A percentile compares a stretch with the other conserved stretches of the same genome.
phyloP scores from a whole-genome alignment of 2,113 vertebrate genomes.

The Gasterosteus nipponicus region DNA sequence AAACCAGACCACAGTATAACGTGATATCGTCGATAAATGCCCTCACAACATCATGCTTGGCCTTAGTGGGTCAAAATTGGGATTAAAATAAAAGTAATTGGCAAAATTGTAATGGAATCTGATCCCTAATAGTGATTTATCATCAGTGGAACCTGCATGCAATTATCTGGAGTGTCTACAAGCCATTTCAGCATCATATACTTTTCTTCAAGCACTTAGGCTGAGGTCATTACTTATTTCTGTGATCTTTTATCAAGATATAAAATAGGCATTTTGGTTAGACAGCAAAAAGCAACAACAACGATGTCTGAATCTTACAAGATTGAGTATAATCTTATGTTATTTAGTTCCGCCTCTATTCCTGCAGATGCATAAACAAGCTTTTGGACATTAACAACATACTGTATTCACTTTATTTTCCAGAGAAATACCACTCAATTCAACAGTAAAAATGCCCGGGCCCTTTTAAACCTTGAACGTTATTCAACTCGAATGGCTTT shows the following conservation, averaged over 20 bases:
- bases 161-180: conserved; percentile 61
- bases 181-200: conserved; percentile 47
- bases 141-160: conserved; percentile 49
- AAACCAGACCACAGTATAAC: background rate
- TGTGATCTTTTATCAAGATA: conserved; percentile 6
- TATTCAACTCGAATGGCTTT: background rate
- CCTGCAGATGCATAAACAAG: background rate
- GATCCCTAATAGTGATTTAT: conserved; percentile 47
- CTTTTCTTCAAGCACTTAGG: conserved; percentile 36
- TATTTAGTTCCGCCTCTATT: background rate
- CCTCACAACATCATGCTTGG: background rate
- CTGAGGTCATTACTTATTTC: conserved; percentile 28
- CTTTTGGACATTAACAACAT: conserved; percentile 20
- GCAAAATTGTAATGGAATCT: conserved; percentile 44
- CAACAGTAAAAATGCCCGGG: background rate
- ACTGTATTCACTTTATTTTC: conserved; percentile 12
- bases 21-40: background rate
- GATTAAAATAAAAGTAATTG: conserved; percentile 59
- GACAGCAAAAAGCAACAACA: conserved; percentile 18
- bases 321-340: background rate
- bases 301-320: conserved; percentile 3
- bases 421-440: conserved; percentile 54
- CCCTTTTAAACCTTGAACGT: background rate
- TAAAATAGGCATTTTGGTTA: conserved; percentile 12
- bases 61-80: conserved; percentile 1